These are phyloP conservation scores for Ctenosaura bakeri DNA, from an alignment of 2,797 vertebrate species.

Conservation along the genomic window DNA sequence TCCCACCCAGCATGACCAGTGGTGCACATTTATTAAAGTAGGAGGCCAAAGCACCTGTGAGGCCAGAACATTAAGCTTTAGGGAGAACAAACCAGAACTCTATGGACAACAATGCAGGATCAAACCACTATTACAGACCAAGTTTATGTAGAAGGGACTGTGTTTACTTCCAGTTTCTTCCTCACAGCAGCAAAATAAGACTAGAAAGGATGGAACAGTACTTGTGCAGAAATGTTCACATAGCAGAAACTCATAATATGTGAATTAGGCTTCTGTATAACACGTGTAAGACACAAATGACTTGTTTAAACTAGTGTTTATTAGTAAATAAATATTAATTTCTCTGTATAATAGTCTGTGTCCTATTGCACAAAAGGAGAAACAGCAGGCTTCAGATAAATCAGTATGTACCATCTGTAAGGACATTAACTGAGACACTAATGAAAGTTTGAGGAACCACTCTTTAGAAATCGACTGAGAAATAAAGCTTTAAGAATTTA, in stretches of 20 bases:
- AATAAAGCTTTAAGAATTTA: slow-evolving; percentile 42
- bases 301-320: neutral
- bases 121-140: neutral
- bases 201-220: neutral
- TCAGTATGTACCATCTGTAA: neutral
- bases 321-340: neutral
- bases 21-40: neutral
- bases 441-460: neutral
- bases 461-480: slow-evolving; percentile 2
- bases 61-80: neutral
- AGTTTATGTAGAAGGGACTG: neutral
- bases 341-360: neutral
- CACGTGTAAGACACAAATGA: neutral
- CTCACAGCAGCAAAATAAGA: neutral
- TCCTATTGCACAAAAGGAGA: neutral
- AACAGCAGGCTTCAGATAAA: slow-evolving; percentile 10
- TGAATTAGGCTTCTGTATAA: neutral
- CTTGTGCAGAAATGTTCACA: neutral
- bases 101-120: neutral
- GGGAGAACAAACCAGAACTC: no score
- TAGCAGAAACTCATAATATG: neutral
- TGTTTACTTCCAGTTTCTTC: neutral
- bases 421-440: slow-evolving; percentile 16
- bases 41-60: neutral
- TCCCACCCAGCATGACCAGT: neutral